Evolutionary conservation across 2,113 vertebrate genomes (phyloP).

Genomic region (cattle (Bos taurus)): ARS-UCD2.0 NC_037330.1:66713501-66714000

Average conservation of each 20-base stretch:
- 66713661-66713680: constrained; percentile 62
- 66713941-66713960: neutral
- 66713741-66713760: constrained; percentile 25
- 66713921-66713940: constrained; percentile 45
- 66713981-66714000: constrained; percentile 12
- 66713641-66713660: constrained; percentile 98
- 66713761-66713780: constrained; percentile 25
- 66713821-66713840: constrained; percentile 62
- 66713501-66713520: neutral
- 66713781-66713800: constrained; percentile 19
- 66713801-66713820: neutral
- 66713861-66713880: constrained; percentile 5
- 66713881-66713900: neutral
- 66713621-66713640: constrained; percentile 97
- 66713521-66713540: neutral
- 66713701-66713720: constrained; percentile 15
- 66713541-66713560: neutral
- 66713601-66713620: constrained; percentile 92
- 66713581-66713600: constrained; percentile 92
- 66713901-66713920: constrained; percentile 42
- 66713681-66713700: neutral
- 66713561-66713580: constrained; percentile 98
- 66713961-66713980: constrained; percentile 24
- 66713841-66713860: constrained; percentile 1
- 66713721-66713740: constrained; percentile 2